Base-by-base conservation (phyloP, 2,888 invertebrate genomes). In the Lymantria dispar region DNA sequence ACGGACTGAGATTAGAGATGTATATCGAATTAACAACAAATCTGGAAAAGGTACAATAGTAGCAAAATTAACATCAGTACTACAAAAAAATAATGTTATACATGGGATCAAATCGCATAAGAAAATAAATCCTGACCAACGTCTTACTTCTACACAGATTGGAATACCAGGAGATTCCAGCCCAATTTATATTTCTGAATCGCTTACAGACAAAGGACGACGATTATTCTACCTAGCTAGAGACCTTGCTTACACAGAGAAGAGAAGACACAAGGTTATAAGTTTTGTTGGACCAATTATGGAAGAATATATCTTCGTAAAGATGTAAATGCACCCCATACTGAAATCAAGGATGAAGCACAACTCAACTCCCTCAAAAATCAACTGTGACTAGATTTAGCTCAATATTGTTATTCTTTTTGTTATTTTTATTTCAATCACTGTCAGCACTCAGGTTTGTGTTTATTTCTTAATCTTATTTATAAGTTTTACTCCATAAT, bases 191-290 rank as follows among this genome's bases (percentile, higher is more conserved):
- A 12, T 46, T 29, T 46, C 45, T 7, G 39, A 46, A 38, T n/a
- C 39, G 12, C 45, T 46, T 7, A 46, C 45, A 39, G 13, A 9
- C 30, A 46, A 31, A 13, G 45, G 39, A 12, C 15, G 45, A 8
- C n/a, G 45, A 40, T 14, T 46, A 10, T 46, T 46, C 22, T 46
- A 29, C 13, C 39, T 46, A 3, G 39, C 45, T 11, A 29, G 45
- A 12, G 45, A 46, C 5, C 8, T 46, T 10, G 45, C 39, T 3
- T 39, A 39, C 10, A 31, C 45, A 38, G n/a, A n/a, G n/a, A n/a
- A n/a, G n/a, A n/a, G n/a, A n/a, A n/a, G n/a, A n/a, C n/a, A n/a
- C 9, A 30, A 9, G 31, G 39, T 1, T 46, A 46, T 11, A 39
- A 39, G 11, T 46, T 40, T 31, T n/a, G n/a, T n/a, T n/a, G n/a